A percentile compares a stretch with the other conserved stretches of the same genome.
phyloP scores from a whole-genome alignment of 2,888 invertebrate species.

The Pediacus dermestoides region DNA sequence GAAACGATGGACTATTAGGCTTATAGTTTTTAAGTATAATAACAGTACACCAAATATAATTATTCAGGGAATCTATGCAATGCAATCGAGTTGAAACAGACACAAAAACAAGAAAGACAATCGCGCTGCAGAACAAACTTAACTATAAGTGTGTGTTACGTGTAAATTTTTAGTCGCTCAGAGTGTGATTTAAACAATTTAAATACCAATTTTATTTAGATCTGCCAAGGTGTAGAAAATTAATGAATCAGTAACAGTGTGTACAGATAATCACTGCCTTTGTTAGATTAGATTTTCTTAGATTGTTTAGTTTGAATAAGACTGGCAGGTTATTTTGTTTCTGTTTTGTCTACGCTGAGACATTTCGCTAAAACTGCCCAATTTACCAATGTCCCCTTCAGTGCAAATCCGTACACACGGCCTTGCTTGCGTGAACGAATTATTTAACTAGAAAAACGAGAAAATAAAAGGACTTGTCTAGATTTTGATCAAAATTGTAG shows the following conservation, averaged over 20 bases:
- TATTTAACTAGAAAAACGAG: too few relatives aligned
- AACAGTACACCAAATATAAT: slow-evolving; percentile 48
- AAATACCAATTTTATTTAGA: slow-evolving; percentile 27
- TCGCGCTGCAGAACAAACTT: slow-evolving; percentile 38
- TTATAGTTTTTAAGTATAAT: slow-evolving; percentile 20
- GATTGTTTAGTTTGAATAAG: slow-evolving; percentile 38
- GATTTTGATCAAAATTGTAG: too few relatives aligned
- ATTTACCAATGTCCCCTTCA: too few relatives aligned
- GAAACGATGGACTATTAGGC: too few relatives aligned
- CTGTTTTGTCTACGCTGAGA: too few relatives aligned
- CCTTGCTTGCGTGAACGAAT: too few relatives aligned
- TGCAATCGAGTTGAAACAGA: slow-evolving; percentile 22
- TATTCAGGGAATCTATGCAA: slow-evolving; percentile 49
- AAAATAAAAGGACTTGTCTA: too few relatives aligned
- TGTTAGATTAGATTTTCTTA: slow-evolving; percentile 29
- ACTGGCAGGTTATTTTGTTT: slow-evolving; percentile 38
- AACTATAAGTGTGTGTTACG: slow-evolving; percentile 40
- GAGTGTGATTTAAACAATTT: slow-evolving; percentile 40
- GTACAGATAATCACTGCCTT: slow-evolving; percentile 40
- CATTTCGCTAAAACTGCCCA: too few relatives aligned
- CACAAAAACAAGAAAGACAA: slow-evolving; percentile 33
- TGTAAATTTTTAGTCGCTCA: slow-evolving; percentile 43
- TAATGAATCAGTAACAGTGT: slow-evolving; percentile 23
- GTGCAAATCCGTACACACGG: too few relatives aligned
- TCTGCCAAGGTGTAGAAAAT: slow-evolving; percentile 32